Evolutionary conservation across 2,888 invertebrate genomes (phyloP), one percentile per base, ranked within the genome.

Genomic region (Caenorhabditis drosophilae): DNA sequence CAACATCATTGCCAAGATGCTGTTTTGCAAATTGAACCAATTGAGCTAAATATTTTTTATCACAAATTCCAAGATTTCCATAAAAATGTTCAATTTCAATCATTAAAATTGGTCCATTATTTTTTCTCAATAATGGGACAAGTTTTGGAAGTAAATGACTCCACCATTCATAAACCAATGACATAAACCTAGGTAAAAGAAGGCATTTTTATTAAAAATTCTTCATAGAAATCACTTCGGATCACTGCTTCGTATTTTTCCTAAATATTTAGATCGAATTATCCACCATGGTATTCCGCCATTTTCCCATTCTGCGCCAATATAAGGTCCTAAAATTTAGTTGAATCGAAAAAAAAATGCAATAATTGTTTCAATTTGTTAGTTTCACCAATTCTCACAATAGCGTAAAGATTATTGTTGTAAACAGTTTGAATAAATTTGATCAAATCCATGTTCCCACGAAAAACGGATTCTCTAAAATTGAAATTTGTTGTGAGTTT

Each of bases 31-130:
- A 86, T 74, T 90, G 89, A 1, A 89, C 87, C 31, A 92, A 84
- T 84, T 88, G 88, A 23, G 84, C 81, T 78, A 88, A 89, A 84
- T 94, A 93, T 0, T 85, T 85, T 60, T 85, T 85, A 82, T 93
- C 91, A 76, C 89, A 90, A 11, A 89, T 89, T 38, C 84, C 85
- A 80, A 89, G 92, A 77, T 92, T 54, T 22, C 78, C 78, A 48
- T 78, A 78, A 42, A 77, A 75, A 84, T 96, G 96, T 31, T 81
- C 81, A 41, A 63, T 57, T 36, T 86, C 86, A 11, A 86, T 83
- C 82, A 85, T 84, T 3, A 86, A 75, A 27, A 86, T 76, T 4
- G 85, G 84, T 4, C 86, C 86, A 31, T 85, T 85, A 75, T 85
- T 85, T 52, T 76, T 73, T 75, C 85, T 84, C 35, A 86, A 75